Evolutionary conservation across 2,888 invertebrate species (phyloP), one percentile per base, ranked within the genome.

Genomic region (Tromatobia lineatoria): DNA sequence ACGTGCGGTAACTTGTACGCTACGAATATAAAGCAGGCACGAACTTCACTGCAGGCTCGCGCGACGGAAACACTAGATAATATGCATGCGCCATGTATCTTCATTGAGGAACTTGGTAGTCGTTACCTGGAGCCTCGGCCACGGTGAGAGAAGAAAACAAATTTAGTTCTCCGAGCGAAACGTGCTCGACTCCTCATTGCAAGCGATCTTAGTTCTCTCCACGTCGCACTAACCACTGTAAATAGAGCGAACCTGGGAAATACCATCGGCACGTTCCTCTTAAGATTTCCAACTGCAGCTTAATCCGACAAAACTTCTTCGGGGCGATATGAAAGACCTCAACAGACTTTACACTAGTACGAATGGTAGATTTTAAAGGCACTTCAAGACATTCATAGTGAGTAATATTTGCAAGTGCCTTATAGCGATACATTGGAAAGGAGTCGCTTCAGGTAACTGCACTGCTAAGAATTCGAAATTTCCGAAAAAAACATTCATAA

Each of bases 21-120:
- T 20, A 57, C 38, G 69, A 59, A 70, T 78, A 78, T 45, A 70
- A 78, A 78, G 59, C 59, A 78, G 77, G 11, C 77, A 38, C 69
- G 77, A 70, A 59, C 59, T 61, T 10, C 23, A 59, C 29, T 20
- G n/a, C 54, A 61, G 23, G 34, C 59, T 78, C 59, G 25, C 38
- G 61, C 29, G 50, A 61, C 20, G 34, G 13, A 29, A n/a, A 45
- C 18, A 57, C 45, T 18, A n/a, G 20, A 61, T 61, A 18, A 34
- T 50, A 70, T 61, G 45, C n/a, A 57, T n/a, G 42, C 67, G 29
- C 20, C 15, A 67, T 42, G 42, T 47, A 59, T 47, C 38, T 80
- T 74, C 50, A 59, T 59, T 45, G 59, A 45, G 23, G 23, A 57
- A 47, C 45, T 57, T 59, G n/a, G 73, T 45, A 76, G 64, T 54